These are phyloP conservation scores for Aspiorhynchus laticeps DNA, from an alignment of 2,113 vertebrate genomes.

Conservation along the genomic window DNA sequence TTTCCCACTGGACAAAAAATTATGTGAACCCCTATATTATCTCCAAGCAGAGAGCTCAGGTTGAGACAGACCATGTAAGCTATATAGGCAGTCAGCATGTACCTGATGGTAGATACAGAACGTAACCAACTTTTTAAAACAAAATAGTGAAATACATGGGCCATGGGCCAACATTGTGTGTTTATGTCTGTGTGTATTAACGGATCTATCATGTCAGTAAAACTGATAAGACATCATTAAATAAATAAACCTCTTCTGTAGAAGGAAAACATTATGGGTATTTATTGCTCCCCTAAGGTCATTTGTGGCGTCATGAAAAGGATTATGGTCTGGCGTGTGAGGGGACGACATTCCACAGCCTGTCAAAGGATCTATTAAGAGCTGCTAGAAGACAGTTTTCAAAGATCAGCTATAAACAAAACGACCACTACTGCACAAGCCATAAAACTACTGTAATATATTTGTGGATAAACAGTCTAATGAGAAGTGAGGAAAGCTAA, in stretches of 20 bases:
- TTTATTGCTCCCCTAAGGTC: conserved; percentile 47
- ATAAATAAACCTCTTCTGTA: conserved; percentile 21
- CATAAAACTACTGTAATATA: conserved; percentile 29
- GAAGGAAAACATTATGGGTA: conserved; percentile 27
- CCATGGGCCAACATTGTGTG: background rate
- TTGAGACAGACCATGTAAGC: background rate
- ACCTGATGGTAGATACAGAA: background rate
- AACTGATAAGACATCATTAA: conserved; percentile 4
- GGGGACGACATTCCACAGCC: conserved; percentile 6
- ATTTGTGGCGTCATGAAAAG: conserved; percentile 39
- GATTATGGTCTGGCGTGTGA: conserved; percentile 31
- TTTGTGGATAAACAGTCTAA: conserved; percentile 25
- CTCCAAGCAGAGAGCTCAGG: conserved; percentile 3
- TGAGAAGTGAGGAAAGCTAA: conserved; percentile 3
- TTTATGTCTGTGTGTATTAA: conserved; percentile 3
- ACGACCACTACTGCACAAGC: background rate
- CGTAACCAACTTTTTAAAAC: background rate
- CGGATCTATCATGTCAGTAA: conserved; percentile 1
- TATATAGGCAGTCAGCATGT: conserved; percentile 14
- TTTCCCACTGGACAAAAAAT: background rate
- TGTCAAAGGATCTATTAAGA: conserved; percentile 16
- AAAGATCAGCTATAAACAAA: conserved; percentile 33
- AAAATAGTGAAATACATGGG: background rate
- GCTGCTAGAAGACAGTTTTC: background rate
- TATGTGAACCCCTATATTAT: background rate